phyloP scores from a whole-genome alignment of 2,113 vertebrate species.

The Callorhinus ursinus region DNA sequence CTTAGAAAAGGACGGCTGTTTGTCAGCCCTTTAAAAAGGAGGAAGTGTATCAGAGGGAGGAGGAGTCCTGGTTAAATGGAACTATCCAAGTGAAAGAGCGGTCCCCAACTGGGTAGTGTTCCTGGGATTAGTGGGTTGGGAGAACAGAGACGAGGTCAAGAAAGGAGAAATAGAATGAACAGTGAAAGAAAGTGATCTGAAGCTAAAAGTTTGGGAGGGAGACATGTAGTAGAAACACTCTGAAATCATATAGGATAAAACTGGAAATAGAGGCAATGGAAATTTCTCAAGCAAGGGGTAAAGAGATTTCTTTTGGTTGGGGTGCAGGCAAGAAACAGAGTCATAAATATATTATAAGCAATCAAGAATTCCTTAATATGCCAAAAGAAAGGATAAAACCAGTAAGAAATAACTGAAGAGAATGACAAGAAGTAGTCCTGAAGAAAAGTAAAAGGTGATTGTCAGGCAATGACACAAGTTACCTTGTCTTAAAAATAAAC shows the following conservation, averaged over 20 bases:
- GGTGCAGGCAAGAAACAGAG: constrained; percentile 25
- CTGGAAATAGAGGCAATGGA: constrained; percentile 23
- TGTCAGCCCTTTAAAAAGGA: constrained; percentile 77
- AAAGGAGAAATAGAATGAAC: constrained; percentile 71
- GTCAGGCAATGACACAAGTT: neutral
- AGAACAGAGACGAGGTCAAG: constrained; percentile 74
- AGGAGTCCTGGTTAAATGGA: constrained; percentile 69
- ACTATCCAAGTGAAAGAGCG: constrained; percentile 65
- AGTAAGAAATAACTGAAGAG: constrained; percentile 51
- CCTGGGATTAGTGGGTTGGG: constrained; percentile 75
- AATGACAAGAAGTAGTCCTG: constrained; percentile 9
- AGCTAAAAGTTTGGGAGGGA: constrained; percentile 12
- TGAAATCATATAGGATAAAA: constrained; percentile 40
- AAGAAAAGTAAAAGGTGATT: neutral
- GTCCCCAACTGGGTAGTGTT: constrained; percentile 76
- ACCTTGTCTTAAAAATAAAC: constrained; percentile 50
- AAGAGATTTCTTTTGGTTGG: neutral
- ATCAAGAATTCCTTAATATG: constrained; percentile 3
- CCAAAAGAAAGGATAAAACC: constrained; percentile 26
- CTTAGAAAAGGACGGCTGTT: constrained; percentile 66
- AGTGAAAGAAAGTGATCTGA: constrained; percentile 74
- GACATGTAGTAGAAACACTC: neutral
- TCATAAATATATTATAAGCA: neutral
- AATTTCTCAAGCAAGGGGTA: neutral
- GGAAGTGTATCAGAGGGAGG: constrained; percentile 73